Base-by-base conservation (phyloP, 2,888 invertebrate genomes). In the Callosobruchus maculatus region DNA sequence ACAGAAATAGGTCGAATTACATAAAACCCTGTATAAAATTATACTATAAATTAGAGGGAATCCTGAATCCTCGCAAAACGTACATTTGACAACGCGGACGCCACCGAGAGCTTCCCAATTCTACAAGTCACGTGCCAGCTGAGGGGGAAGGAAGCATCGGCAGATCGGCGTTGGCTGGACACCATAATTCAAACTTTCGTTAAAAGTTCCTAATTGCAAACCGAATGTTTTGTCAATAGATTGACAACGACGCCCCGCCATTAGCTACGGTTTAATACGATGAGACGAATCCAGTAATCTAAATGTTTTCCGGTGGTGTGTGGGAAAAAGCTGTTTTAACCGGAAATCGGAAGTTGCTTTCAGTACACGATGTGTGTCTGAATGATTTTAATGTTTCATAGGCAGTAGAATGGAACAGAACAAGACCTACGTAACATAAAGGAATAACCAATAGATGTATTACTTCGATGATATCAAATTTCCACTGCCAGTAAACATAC, bases 171-270 rank as follows among this genome's bases (percentile, higher is more conserved):
- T 78, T 72, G 74, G 69, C 81, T 80, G 83, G 82, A 82, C 80
- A 79, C 76, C 76, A 82, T 82, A 82, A 80, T 80, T 82, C 81
- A 80, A 80, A 81, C 80, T 79, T 80, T 78, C 72, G 79, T 81
- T 80, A 81, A 81, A 80, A 81, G 77, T 80, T 76, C 74, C 78
- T 83, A 82, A 83, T 83, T 83, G 79, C 75, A 78, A 79, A 81
- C 81, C 80, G 81, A 82, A 81, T 80, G 83, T 82, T 82, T 81
- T 79, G 80, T 82, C 82, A 80, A 80, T 82, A 82, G 75, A 75
- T 73, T 68, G 70, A 21, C 66, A 66, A 67, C 68, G 74, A 76
- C 74, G 72, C 73, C 74, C 76, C 75, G 71, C 76, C 71, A 73
- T 77, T 74, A 70, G 75, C 20, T 70, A 78, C 71, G 77, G 71